These are phyloP conservation scores for Sminthopsis crassicaudata DNA, from an alignment of 2,113 vertebrate species.

Conservation along the genomic window DNA sequence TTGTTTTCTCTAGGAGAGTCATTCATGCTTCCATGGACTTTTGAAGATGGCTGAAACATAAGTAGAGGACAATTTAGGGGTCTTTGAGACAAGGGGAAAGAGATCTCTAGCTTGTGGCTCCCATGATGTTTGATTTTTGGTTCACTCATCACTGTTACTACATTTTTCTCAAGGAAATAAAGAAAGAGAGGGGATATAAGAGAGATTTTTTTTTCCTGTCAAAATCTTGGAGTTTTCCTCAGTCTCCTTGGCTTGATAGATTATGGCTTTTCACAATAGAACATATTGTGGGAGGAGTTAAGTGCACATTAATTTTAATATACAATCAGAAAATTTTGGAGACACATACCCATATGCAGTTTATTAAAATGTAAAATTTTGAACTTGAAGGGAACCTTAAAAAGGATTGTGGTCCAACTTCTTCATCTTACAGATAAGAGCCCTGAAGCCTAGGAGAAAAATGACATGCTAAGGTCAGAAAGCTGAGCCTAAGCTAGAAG, in stretches of 20 bases:
- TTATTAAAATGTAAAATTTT: background rate
- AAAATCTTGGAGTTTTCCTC: background rate
- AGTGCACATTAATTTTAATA: background rate
- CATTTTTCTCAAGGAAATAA: background rate
- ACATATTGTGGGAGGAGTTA: background rate
- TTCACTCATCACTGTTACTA: background rate
- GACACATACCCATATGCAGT: background rate
- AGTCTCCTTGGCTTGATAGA: background rate
- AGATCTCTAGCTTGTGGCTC: background rate
- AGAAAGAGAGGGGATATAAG: background rate
- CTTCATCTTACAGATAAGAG: background rate
- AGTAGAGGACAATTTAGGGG: no score
- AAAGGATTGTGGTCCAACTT: background rate
- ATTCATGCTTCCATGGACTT: slow-evolving; percentile 49
- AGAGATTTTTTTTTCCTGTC: background rate
- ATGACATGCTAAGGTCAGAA: background rate
- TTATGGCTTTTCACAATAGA: background rate
- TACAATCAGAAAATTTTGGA: background rate
- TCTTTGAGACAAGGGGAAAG: background rate
- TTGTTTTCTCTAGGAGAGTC: background rate
- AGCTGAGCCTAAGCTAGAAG: background rate
- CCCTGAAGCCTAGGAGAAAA: background rate
- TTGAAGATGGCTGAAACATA: background rate
- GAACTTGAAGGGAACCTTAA: background rate
- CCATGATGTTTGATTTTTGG: background rate